Evolutionary conservation across 2,797 vertebrate genomes (phyloP), one percentile per base, ranked within the genome.

Genomic region (Orientallactaga sibirica): DNA sequence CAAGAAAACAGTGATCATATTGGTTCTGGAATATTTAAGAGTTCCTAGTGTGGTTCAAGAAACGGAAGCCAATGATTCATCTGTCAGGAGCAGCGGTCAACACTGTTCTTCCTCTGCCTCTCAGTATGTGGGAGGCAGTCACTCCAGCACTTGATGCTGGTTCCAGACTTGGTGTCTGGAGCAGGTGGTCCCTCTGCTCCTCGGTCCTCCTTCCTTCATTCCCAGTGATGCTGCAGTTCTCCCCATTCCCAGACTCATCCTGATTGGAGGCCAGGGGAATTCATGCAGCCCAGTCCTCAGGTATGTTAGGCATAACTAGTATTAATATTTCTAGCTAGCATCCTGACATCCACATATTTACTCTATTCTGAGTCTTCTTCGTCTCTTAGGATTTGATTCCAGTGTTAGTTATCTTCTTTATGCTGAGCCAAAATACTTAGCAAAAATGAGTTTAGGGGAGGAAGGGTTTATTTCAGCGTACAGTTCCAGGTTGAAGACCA

Each of bases 371-470:
- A 24, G 25, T 12, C 33, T 37, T 58, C 7, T 7, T 25, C 41
- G 71, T 7, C 37, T 74, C 0, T 0, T 3, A 43, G 75, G 24
- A 27, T 52, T 15, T 1, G 18, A 1, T 1, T 61, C 27, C 61
- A 14, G 55, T 14, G 55, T 58, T 58, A 58, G 55, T 58, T 58
- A 14, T 12, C 55, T 58, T 58, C 55, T 16, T 58, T 58, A 14
- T 58, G 55, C 55, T 16, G 16, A 14, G 15, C 2, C 12, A 58
- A 58, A 58, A 58, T 12, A 58, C 55, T 14, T 58, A 12, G 55
- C 16, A 14, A 58, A 7, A 16, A 58, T 58, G 55, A 58, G 55
- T 11, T 58, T 11, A 58, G 55, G 55, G 55, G 55, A 58, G 55
- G 55, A 58, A 58, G 55, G 55, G 55, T 12, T 58, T 58, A 58